Evolutionary conservation across 2,113 vertebrate genomes (phyloP), one percentile per base, ranked within the genome.

Genomic region (Callaeas wilsoni): DNA sequence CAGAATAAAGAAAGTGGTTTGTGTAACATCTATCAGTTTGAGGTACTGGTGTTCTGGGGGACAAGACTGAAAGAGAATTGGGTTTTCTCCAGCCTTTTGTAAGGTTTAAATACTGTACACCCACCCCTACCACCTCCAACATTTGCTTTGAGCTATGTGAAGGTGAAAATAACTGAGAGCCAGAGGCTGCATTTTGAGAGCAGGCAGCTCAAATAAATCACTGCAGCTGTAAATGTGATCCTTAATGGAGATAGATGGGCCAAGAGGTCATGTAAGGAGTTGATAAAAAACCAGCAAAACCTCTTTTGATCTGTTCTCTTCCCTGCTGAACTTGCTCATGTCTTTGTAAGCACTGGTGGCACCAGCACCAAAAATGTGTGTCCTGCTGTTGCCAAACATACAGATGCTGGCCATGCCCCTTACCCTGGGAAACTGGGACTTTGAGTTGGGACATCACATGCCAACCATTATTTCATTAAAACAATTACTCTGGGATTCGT

Each of bases 351-450:
- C 29, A 12, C 7, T 50, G 35, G 35, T 67, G n/a, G 10, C 46
- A 65, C 18, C 9, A 32, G 50, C 15, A 41, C 46, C 50, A 65
- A 25, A 84, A 65, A 73, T 0, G 0, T 0, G 0, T 21, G 8
- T 35, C 35, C 32, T 41, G 60, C 37, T 70, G 25, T 60, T 74
- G 42, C 20, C 47, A 30, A 62, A 37, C 9, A 52, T 0, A 2
- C 4, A 16, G 30, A 52, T 56, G 27, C 37, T 64, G 37, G 33
- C 10, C n/a, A 41, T 4, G 20, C 53, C 25, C n/a, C 46, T 91
- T 52, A 41, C 1, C 4, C 39, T 4, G 1, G 39, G 16, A 49
- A 19, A 63, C 1, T 0, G 1, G 44, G 37, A 37, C 19, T 81
- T 52, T 19, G 47, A 60, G 44, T 30, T 39, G 7, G 6, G 19